Conservation (phyloP, 1,140 invertebrate species). For the Calephelis nemesis region DNA sequence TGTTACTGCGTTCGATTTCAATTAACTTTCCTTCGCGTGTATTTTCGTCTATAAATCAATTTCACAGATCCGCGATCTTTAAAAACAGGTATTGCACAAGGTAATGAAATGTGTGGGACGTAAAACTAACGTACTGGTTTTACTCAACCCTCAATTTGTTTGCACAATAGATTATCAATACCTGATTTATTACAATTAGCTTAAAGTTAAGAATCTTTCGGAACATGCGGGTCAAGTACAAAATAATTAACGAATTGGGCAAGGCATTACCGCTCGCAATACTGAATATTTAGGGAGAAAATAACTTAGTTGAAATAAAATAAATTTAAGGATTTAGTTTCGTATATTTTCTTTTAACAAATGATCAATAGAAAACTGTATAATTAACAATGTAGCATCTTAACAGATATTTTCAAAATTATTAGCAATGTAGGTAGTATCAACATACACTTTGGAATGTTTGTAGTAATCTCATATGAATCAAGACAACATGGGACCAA, state of each 20-base stretch:
- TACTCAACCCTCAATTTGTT: constrained; percentile 46
- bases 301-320: constrained; percentile 54
- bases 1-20: constrained; percentile 30
- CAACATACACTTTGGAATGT: constrained; percentile 79
- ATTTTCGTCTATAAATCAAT: constrained; percentile 47
- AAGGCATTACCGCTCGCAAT: not conserved
- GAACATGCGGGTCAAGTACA: constrained; percentile 68
- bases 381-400: constrained; percentile 79
- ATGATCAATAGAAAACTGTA: constrained; percentile 80
- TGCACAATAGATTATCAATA: constrained; percentile 47
- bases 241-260: constrained; percentile 54
- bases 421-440: constrained; percentile 77
- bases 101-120: constrained; percentile 42
- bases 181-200: constrained; percentile 36
- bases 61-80: constrained; percentile 38
- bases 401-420: constrained; percentile 77
- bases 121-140: constrained; percentile 41
- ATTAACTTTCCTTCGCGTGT: constrained; percentile 20
- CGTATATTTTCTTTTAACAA: constrained; percentile 79
- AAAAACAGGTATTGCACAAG: constrained; percentile 53
- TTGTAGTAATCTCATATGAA: constrained; percentile 75
- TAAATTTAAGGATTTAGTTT: constrained; percentile 75
- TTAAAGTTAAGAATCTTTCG: constrained; percentile 42
- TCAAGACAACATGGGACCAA: constrained; percentile 48
- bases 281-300: constrained; percentile 7